Evolutionary conservation across 2,888 invertebrate species (phyloP).

Genomic region (Drosophila subsilvestris): DNA sequence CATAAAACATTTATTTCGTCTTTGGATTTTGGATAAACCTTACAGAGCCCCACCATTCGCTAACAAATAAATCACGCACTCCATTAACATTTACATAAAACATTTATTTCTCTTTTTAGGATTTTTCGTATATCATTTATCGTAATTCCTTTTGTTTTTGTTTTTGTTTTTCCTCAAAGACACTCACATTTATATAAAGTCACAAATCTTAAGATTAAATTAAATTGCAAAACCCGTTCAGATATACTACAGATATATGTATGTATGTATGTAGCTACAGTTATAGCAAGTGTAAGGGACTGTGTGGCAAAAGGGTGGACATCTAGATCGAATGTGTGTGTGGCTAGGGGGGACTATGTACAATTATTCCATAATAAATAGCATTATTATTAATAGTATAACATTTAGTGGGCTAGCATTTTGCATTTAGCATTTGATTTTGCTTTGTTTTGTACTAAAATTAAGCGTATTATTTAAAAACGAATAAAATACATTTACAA

Average conservation of each 20-base stretch:
- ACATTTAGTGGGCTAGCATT: slow-evolving; percentile 61
- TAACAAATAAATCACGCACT: slow-evolving; percentile 17
- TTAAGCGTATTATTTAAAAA: slow-evolving; percentile 72
- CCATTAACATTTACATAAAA: slow-evolving; percentile 76
- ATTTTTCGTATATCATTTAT: slow-evolving; percentile 46
- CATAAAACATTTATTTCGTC: background rate
- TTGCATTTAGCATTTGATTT: slow-evolving; percentile 45
- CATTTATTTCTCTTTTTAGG: slow-evolving; percentile 68
- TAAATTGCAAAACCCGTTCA: slow-evolving; percentile 35
- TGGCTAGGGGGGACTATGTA: slow-evolving; percentile 43
- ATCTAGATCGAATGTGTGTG: slow-evolving; percentile 1
- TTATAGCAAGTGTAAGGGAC: slow-evolving; percentile 16
- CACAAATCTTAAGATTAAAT: slow-evolving; percentile 55
- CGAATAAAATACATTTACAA: slow-evolving; percentile 45
- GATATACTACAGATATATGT: slow-evolving; percentile 24
- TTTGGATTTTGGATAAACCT: no score
- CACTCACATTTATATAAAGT: slow-evolving; percentile 72
- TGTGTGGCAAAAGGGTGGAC: slow-evolving; percentile 38
- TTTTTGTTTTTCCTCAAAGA: slow-evolving; percentile 57
- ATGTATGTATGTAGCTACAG: slow-evolving; percentile 16
- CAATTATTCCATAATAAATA: slow-evolving; percentile 59
- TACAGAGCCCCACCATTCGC: no score
- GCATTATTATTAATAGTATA: slow-evolving; percentile 35
- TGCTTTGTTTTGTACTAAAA: slow-evolving; percentile 75
- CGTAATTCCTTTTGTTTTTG: slow-evolving; percentile 38